Evolutionary conservation across 2,113 vertebrate species (phyloP).

Genomic region (Pterophyllum scalare): DNA sequence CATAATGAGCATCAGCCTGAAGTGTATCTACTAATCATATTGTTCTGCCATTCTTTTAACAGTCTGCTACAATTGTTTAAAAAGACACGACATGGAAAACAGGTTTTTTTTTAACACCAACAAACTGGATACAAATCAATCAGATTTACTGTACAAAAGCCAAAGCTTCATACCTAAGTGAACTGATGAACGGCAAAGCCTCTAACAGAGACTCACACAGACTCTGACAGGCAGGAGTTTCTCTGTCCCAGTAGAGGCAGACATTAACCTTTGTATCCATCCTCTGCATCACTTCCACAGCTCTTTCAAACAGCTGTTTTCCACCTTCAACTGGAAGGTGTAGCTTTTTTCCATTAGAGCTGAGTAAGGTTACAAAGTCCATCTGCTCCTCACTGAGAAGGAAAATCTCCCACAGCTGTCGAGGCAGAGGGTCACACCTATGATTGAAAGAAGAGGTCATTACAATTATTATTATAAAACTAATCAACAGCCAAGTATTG

Average conservation of each 20-base stretch:
- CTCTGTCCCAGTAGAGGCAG: conserved; percentile 28
- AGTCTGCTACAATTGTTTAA: too few species aligned
- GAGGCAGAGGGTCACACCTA: conserved; percentile 22
- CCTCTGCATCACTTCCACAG: neutral
- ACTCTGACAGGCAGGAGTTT: neutral
- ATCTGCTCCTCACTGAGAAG: conserved; percentile 16
- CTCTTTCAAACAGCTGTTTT: conserved; percentile 19
- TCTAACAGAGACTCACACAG: neutral
- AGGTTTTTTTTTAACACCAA: too few species aligned
- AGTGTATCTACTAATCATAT: neutral
- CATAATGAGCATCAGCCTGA: neutral
- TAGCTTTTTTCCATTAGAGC: conserved; percentile 1
- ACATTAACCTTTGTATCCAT: neutral
- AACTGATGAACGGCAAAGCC: neutral
- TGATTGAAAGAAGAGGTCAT: neutral
- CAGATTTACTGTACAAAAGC: neutral
- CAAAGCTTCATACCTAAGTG: conserved; percentile 18
- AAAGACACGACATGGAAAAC: too few species aligned
- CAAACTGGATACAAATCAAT: too few species aligned
- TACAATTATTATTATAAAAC: neutral
- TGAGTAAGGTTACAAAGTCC: neutral
- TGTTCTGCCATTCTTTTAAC: neutral
- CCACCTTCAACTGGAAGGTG: conserved; percentile 22
- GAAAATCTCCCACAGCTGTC: conserved; percentile 24
- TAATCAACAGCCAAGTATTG: neutral